These are phyloP conservation scores for Acanthosoma haemorrhoidale DNA, from an alignment of 2,888 invertebrate genomes.

Conservation along the genomic window DNA sequence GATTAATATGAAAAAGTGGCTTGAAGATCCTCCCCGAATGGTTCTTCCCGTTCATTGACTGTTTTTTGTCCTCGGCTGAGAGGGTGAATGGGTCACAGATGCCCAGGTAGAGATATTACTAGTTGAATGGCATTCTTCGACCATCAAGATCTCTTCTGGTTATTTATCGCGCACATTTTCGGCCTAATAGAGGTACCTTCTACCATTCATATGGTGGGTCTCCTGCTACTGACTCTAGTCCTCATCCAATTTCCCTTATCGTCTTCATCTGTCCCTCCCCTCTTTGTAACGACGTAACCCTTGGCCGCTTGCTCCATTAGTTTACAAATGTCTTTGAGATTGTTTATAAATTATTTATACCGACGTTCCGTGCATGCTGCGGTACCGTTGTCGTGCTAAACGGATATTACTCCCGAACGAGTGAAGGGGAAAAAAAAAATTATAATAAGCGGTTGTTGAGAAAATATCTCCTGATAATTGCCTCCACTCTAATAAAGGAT, in stretches of 20 bases:
- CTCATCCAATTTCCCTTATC: neutral
- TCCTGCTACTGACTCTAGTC: conserved; percentile 15
- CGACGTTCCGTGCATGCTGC: neutral
- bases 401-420: conserved; percentile 9
- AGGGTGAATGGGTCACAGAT: conserved; percentile 21
- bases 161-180: conserved; percentile 24
- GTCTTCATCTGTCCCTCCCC: neutral
- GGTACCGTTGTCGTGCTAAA: neutral
- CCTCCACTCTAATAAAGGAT: conserved; percentile 1
- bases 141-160: conserved; percentile 23
- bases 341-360: conserved; percentile 6
- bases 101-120: conserved; percentile 19
- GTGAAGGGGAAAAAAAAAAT: neutral
- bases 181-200: conserved; percentile 1
- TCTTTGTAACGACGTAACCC: too few species aligned
- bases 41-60: conserved; percentile 1
- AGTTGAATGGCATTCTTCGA: conserved; percentile 29
- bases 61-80: neutral
- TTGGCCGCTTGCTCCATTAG: conserved; percentile 1
- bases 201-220: conserved; percentile 9
- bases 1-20: neutral
- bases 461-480: conserved; percentile 18
- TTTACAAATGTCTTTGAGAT: conserved; percentile 16
- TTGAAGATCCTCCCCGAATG: neutral
- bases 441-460: conserved; percentile 2